Conservation (phyloP, 2,797 vertebrate species). For the Catamblyrhynchus diadema region DNA sequence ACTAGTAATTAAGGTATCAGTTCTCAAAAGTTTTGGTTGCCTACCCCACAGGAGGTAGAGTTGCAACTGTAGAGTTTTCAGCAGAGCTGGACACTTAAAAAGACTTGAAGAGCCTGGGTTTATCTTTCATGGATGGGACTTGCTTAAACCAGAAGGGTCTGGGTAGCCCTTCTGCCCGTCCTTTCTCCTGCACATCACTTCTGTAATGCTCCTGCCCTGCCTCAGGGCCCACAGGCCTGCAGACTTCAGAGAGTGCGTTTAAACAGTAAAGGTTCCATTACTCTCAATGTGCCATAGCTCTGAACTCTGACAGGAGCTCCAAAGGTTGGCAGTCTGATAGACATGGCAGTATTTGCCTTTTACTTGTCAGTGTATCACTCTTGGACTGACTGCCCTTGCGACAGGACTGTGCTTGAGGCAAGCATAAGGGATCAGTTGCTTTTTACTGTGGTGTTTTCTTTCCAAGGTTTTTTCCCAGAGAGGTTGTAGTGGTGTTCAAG, state of each 20-base stretch:
- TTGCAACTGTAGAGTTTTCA: not conserved
- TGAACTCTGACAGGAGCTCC: slow-evolving; percentile 25
- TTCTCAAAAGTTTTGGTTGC: not conserved
- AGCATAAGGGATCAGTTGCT: not conserved
- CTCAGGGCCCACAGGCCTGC: not conserved
- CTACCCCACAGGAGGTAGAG: not conserved
- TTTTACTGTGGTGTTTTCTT: not conserved
- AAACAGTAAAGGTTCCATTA: not conserved
- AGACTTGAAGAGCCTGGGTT: not conserved
- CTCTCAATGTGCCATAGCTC: not conserved
- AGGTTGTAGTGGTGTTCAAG: not conserved
- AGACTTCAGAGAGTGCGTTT: not conserved
- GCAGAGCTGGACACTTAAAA: not conserved
- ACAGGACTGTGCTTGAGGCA: not conserved
- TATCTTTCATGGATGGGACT: not conserved
- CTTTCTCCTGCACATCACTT: not conserved
- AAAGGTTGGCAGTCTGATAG: slow-evolving; percentile 31
- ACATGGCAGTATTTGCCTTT: not conserved
- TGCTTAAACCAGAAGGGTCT: not conserved
- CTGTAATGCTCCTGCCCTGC: not conserved
- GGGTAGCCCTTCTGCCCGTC: not conserved
- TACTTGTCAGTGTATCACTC: not conserved
- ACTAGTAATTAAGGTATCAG: not conserved
- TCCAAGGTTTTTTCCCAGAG: not conserved
- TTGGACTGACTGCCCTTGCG: not conserved